Base-by-base conservation (phyloP, 2,888 invertebrate genomes). In the Patella depressa region DNA sequence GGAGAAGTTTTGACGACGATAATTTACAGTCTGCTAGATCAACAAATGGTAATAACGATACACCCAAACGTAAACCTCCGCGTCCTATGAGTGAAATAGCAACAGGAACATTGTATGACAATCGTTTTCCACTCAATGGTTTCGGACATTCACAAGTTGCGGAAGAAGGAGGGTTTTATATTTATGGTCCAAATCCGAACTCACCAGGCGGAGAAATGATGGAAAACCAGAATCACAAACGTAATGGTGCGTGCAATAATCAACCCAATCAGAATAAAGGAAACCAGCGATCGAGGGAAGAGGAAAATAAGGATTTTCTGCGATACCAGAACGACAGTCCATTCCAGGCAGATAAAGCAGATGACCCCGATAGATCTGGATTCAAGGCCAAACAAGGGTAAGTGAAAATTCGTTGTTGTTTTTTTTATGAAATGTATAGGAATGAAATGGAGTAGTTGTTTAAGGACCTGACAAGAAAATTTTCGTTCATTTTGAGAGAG, bases 311-410 rank as follows among this genome's bases (percentile, higher is more conserved):
- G 24, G 65, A 65, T 65, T 65, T 79, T 17, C 78, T 82, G 24
- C 81, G 84, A 17, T 86, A 86, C 80, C 87, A 87, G 81, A 87
- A 87, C 73, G 85, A 84, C 73, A 84, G 83, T 72, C 84, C 86
- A n/a, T 82, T 85, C 78, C 83, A 82, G 45, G 82, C 80, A n/a
- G 79, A 80, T 34, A 78, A 72, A 71, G 73, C 19, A 45, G 78
- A 79, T 0, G 77, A 73, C 17, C 34, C 71, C 14, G 71, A 76
- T 53, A 59, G 69, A 69, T 24, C 73, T 9, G 79, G 76, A 15
- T 78, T 53, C 17, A 80, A 76, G 71, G 53, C 76, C 55, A 74
- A 72, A 19, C 78, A 76, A 59, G 80, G 80, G 80, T 80, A 72
- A 74, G 80, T 76, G 57, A 72, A 55, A 57, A 53, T 69, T 69